Percentiles rank a stretch among this genome's conserved stretches.
These are phyloP conservation scores for Melanotaenia nigrans DNA, from an alignment of 2,797 vertebrate species.

Conservation along the genomic window DNA sequence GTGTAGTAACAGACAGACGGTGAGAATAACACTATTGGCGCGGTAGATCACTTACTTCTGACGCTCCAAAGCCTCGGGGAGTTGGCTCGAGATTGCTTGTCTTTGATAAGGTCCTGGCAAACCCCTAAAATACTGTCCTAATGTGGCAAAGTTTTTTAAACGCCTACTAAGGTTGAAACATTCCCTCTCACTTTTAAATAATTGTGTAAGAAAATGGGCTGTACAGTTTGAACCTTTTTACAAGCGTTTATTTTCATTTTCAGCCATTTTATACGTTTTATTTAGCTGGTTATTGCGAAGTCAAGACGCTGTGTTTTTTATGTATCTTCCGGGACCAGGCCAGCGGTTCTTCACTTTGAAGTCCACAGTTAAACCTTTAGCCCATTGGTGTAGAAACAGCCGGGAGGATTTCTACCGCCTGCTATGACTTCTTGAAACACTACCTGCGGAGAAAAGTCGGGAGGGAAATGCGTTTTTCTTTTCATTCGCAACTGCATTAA, in stretches of 20 bases:
- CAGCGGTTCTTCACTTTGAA: slow-evolving; percentile 89
- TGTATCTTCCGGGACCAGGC: slow-evolving; percentile 89
- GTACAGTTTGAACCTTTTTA: rapidly evolving
- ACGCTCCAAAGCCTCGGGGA: slow-evolving; percentile 84
- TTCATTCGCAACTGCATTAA: slow-evolving; percentile 36
- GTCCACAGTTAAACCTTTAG: slow-evolving; percentile 89
- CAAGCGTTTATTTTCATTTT: rapidly evolving
- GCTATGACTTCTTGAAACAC: slow-evolving; percentile 78
- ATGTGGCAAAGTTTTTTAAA: slow-evolving; percentile 40
- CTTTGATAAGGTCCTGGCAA: slow-evolving; percentile 97
- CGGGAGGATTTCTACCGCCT: slow-evolving; percentile 81
- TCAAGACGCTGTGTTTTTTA: slow-evolving; percentile 64
- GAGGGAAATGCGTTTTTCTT: slow-evolving; percentile 37
- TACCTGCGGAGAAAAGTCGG: slow-evolving; percentile 69
- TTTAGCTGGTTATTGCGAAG: slow-evolving; percentile 8
- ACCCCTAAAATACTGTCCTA: slow-evolving; percentile 73
- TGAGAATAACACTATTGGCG: slow-evolving; percentile 81
- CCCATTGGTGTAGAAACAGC: slow-evolving; percentile 86
- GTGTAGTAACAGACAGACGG: slow-evolving; percentile 80
- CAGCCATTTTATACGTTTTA: background rate
- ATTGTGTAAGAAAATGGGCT: rapidly evolving
- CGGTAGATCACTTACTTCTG: slow-evolving; percentile 85
- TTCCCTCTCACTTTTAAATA: rapidly evolving
- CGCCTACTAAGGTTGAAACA: background rate
- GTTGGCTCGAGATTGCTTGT: slow-evolving; percentile 85